These are phyloP conservation scores for Phoenicopterus ruber DNA, from an alignment of 2,113 vertebrate genomes.

Conservation along the genomic window DNA sequence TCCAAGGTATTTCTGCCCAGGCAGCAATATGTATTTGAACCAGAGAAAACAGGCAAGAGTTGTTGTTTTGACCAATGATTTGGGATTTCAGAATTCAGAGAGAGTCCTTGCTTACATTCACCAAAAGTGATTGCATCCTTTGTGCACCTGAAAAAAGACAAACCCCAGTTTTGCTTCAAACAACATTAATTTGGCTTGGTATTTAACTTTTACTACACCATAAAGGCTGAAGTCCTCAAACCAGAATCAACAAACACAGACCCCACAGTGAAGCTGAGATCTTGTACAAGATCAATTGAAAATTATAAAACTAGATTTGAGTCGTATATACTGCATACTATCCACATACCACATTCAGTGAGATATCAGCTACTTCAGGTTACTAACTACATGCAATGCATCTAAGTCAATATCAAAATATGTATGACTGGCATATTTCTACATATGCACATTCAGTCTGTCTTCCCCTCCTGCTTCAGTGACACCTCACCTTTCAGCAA, in stretches of 20 bases:
- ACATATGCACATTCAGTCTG: accelerated
- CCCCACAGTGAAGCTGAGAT: background rate
- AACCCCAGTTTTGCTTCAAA: background rate
- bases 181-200: background rate
- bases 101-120: background rate
- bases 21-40: background rate
- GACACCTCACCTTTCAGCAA: background rate
- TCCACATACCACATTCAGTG: accelerated
- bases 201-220: background rate
- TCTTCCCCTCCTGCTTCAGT: background rate
- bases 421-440: accelerated
- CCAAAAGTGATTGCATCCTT: background rate
- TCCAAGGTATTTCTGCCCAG: background rate
- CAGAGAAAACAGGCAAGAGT: background rate
- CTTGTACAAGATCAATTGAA: background rate
- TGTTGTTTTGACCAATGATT: background rate
- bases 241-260: background rate
- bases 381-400: too few relatives aligned
- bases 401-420: background rate
- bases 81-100: background rate
- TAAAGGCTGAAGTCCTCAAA: background rate
- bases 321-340: background rate
- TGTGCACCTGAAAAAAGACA: background rate
- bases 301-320: background rate
- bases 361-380: background rate